phyloP scores from a whole-genome alignment of 2,113 vertebrate species.

The Odobenus rosmarus region DNA sequence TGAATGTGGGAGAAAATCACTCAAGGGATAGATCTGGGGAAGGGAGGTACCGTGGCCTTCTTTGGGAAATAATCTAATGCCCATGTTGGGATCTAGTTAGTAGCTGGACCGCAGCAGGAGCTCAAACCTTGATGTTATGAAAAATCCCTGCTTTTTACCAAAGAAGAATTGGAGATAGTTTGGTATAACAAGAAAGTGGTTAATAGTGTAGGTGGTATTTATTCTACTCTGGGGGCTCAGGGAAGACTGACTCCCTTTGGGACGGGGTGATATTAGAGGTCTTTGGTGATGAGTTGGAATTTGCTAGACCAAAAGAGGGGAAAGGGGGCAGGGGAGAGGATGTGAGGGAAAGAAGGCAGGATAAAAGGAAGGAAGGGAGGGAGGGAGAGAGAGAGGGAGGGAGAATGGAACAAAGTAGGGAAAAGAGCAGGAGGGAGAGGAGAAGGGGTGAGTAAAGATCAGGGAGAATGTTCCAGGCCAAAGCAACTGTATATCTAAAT shows the following conservation, averaged over 20 bases:
- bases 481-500: not conserved
- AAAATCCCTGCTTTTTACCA: not conserved
- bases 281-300: not conserved
- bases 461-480: not conserved
- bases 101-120: not conserved
- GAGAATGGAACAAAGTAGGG: too few species aligned
- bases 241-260: not conserved
- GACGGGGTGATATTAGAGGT: not conserved
- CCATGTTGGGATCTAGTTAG: not conserved
- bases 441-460: not conserved
- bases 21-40: not conserved
- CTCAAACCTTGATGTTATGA: not conserved
- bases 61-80: not conserved
- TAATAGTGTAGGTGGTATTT: not conserved
- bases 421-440: not conserved
- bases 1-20: not conserved
- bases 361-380: not conserved
- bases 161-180: not conserved
- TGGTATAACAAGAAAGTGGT: not conserved
- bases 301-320: not conserved
- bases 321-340: not conserved
- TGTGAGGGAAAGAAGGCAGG: not conserved
- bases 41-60: not conserved
- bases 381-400: not conserved
- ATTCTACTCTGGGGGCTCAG: not conserved